These are phyloP conservation scores for Poeciliopsis presidionis DNA, from an alignment of 2,797 vertebrate species.

Conservation along the genomic window DNA sequence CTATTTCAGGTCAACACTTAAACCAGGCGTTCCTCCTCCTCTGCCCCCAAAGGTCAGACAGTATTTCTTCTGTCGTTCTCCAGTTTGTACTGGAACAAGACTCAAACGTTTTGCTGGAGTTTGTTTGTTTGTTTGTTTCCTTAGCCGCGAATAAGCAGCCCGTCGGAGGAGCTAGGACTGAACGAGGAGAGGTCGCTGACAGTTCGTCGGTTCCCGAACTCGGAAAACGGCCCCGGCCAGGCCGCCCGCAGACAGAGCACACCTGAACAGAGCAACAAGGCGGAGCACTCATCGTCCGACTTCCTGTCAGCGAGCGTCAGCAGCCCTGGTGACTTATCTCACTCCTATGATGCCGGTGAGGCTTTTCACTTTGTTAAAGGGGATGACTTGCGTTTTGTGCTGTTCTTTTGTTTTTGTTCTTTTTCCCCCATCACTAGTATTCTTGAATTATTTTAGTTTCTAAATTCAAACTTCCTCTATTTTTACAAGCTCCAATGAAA, in stretches of 20 bases:
- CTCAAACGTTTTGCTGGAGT: not conserved
- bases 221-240: conserved; percentile 81
- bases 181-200: conserved; percentile 89
- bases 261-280: conserved; percentile 79
- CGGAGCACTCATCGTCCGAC: conserved; percentile 69
- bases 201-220: conserved; percentile 87
- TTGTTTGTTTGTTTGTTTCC: not conserved
- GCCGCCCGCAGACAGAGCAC: conserved; percentile 87
- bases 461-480: conserved; percentile 31
- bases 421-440: not conserved
- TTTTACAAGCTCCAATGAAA: conserved; percentile 71
- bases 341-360: conserved; percentile 76
- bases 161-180: conserved; percentile 85
- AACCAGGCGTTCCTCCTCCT: conserved; percentile 88
- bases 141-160: conserved; percentile 87
- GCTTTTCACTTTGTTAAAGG: too few relatives aligned
- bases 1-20: conserved; percentile 89
- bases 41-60: conserved; percentile 92
- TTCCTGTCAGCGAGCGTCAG: conserved; percentile 87
- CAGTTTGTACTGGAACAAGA: not conserved
- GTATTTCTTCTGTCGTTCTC: too few relatives aligned
- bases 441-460: not conserved
- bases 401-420: not conserved
- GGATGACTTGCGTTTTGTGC: not conserved
- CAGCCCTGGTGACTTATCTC: conserved; percentile 84